These are phyloP conservation scores for Drosophila albomicans DNA, from an alignment of 1,140 invertebrate species.

Conservation along the genomic window DNA sequence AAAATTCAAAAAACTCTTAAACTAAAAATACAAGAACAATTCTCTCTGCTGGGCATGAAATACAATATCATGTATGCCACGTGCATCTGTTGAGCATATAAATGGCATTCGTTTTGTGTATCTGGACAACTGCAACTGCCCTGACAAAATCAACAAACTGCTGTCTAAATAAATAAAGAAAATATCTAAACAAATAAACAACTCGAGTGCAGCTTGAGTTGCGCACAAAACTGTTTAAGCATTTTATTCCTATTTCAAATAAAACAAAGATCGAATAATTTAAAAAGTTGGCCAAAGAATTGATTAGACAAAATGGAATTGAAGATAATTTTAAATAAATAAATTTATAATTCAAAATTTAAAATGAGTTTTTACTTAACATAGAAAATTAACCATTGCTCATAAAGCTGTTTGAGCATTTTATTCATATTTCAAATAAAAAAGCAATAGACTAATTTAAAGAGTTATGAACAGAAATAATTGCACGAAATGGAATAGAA, in stretches of 20 bases:
- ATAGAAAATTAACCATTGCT: no score
- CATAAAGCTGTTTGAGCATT: no score
- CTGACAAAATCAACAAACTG: slow-evolving; percentile 15
- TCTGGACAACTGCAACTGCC: background rate
- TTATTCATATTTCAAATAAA: no score
- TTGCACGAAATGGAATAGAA: background rate
- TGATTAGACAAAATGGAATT: background rate
- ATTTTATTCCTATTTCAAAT: background rate
- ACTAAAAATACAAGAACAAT: slow-evolving; percentile 16
- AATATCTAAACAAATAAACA: slow-evolving; percentile 20
- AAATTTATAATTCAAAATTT: no score
- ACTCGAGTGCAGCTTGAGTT: slow-evolving; percentile 4
- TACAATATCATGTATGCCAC: slow-evolving; percentile 1
- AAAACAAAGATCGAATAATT: background rate
- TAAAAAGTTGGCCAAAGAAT: background rate
- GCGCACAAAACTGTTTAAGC: background rate
- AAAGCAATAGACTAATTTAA: no score
- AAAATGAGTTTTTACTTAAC: no score
- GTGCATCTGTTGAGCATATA: slow-evolving; percentile 12
- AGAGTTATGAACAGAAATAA: background rate
- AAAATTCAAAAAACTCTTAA: background rate
- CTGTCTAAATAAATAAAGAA: slow-evolving; percentile 13
- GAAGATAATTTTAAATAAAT: no score
- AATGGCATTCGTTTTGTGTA: slow-evolving; percentile 19
- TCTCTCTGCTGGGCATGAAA: slow-evolving; percentile 30